phyloP scores from a whole-genome alignment of 2,888 invertebrate species.

The Epinotia ramella region DNA sequence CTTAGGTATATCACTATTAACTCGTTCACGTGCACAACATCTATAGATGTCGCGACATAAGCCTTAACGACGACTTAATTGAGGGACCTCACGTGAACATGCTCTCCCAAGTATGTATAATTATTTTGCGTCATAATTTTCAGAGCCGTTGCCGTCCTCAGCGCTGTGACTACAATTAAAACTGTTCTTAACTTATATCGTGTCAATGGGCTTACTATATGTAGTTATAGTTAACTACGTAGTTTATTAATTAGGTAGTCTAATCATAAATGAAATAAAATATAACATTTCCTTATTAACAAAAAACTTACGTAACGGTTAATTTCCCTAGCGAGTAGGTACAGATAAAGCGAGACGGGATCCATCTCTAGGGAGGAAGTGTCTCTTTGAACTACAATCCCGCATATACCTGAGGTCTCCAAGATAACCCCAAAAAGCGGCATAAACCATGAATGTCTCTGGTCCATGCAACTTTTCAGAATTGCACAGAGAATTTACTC shows the following conservation, averaged over 20 bases:
- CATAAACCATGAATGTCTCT: not conserved
- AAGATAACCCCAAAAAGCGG: not conserved
- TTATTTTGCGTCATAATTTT: too few species aligned
- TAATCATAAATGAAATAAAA: not conserved
- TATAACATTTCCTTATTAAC: constrained; percentile 13
- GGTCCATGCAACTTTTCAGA: constrained; percentile 1
- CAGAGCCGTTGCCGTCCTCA: too few species aligned
- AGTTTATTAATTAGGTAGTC: not conserved
- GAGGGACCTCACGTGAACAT: too few species aligned
- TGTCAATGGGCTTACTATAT: too few species aligned
- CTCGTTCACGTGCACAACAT: too few species aligned
- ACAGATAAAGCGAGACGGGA: constrained; percentile 57
- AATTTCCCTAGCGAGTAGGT: constrained; percentile 64
- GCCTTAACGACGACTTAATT: too few species aligned
- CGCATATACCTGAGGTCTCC: constrained; percentile 10
- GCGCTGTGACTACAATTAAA: too few species aligned
- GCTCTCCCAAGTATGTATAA: too few species aligned
- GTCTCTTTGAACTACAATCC: constrained; percentile 30
- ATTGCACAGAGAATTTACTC: not conserved
- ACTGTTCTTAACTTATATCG: too few species aligned
- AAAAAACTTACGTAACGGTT: constrained; percentile 55
- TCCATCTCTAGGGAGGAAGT: constrained; percentile 51
- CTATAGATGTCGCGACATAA: too few species aligned
- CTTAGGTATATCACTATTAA: too few species aligned
- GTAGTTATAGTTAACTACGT: too few species aligned